A percentile compares a stretch with the other conserved stretches of the same genome.
Conservation (phyloP, 2,113 vertebrate species). For the Chaetorhynchus papuensis region DNA sequence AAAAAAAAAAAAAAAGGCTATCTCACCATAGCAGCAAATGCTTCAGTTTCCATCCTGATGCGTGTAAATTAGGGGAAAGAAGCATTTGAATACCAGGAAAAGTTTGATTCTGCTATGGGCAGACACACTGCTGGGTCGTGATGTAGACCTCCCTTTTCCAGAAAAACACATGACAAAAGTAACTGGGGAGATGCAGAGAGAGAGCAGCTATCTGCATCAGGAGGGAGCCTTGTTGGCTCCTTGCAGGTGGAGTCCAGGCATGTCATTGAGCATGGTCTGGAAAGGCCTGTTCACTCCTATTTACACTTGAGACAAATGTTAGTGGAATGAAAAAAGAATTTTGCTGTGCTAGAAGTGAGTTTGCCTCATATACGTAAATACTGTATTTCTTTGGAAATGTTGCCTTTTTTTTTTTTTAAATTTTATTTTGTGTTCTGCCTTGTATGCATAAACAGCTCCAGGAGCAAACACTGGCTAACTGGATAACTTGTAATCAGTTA, state of each 20-base stretch:
- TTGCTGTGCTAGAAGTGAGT: background rate
- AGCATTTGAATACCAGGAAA: background rate
- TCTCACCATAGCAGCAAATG: background rate
- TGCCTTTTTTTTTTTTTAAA: background rate
- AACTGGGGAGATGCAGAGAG: background rate
- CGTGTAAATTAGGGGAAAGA: background rate
- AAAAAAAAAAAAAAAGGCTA: background rate
- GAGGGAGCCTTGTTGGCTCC: background rate
- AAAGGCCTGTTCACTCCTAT: background rate
- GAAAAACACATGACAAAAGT: background rate
- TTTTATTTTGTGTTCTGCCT: background rate
- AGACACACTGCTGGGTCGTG: background rate
- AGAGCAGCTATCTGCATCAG: background rate
- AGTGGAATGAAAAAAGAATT: background rate
- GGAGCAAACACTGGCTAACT: background rate
- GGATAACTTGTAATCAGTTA: background rate
- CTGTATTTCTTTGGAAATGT: background rate
- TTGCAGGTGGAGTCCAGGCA: rapidly evolving
- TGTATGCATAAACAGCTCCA: background rate
- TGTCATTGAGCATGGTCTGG: background rate
- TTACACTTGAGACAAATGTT: background rate
- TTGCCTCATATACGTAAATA: background rate
- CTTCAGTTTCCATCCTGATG: background rate
- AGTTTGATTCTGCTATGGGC: background rate
- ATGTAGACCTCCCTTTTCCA: background rate